Percentiles rank a stretch among this genome's conserved stretches.
Evolutionary conservation across 2,797 vertebrate species (phyloP).

Genomic region (Pseudomugil gertrudae): DNA sequence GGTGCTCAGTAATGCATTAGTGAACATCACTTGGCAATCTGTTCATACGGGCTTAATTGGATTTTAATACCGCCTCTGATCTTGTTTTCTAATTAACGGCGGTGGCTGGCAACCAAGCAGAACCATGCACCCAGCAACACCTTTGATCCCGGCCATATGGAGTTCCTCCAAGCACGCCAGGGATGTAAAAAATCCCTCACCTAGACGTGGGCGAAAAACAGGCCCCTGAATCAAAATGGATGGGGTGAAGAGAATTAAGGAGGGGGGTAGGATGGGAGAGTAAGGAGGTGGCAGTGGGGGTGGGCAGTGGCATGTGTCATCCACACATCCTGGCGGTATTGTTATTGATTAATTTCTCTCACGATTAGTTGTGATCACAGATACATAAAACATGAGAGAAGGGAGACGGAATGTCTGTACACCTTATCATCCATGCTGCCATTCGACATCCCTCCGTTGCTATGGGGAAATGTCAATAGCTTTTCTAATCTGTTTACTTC

Average conservation of each 20-base stretch:
- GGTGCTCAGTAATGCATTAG: slow-evolving; percentile 99
- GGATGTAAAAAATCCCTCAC: slow-evolving; percentile 83
- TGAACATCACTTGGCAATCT: slow-evolving; percentile 99
- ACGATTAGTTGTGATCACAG: slow-evolving; percentile 83
- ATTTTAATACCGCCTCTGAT: slow-evolving; percentile 90
- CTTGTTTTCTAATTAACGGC: slow-evolving; percentile 89
- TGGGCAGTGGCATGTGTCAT: slow-evolving; percentile 74
- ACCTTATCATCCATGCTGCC: slow-evolving; percentile 73
- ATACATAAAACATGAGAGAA: slow-evolving; percentile 84
- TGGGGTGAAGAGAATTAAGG: slow-evolving; percentile 66
- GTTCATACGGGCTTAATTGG: slow-evolving; percentile 94
- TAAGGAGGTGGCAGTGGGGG: slow-evolving; percentile 37
- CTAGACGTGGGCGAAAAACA: slow-evolving; percentile 81
- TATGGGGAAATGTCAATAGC: slow-evolving; percentile 83
- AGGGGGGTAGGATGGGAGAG: slow-evolving; percentile 35
- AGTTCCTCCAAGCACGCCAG: slow-evolving; percentile 85
- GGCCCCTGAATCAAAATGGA: slow-evolving; percentile 76
- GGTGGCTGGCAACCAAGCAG: slow-evolving; percentile 87
- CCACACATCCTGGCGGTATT: slow-evolving; percentile 71
- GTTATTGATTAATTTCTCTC: slow-evolving; percentile 85
- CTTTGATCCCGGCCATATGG: slow-evolving; percentile 89
- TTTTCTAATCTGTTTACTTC: slow-evolving; percentile 84
- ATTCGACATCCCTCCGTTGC: slow-evolving; percentile 72
- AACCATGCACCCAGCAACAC: slow-evolving; percentile 87
- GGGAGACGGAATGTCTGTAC: slow-evolving; percentile 75